Percentiles rank a stretch among this genome's conserved stretches.
Conservation (phyloP, 2,888 invertebrate genomes). For the Drosophila greeni region DNA sequence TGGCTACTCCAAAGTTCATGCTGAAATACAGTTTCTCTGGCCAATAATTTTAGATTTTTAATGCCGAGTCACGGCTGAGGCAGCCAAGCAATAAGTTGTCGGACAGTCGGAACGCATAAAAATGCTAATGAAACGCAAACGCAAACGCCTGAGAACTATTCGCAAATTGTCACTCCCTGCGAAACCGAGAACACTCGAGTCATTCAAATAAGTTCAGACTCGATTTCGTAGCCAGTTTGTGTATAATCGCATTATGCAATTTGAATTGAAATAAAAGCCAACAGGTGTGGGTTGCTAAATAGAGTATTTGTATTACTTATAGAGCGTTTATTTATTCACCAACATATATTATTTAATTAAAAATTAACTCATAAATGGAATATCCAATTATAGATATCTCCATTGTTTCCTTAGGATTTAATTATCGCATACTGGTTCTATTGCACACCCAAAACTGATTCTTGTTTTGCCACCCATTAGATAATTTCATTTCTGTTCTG, state of each 20-base stretch:
- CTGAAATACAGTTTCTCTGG: conserved; percentile 32
- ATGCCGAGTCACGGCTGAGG: conserved; percentile 58
- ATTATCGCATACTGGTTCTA: conserved; percentile 6
- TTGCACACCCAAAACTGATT: conserved; percentile 17
- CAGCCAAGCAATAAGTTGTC: conserved; percentile 38
- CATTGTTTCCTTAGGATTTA: neutral
- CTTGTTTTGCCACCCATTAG: conserved; percentile 25
- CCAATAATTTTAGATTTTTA: conserved; percentile 45
- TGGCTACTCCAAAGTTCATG: conserved; percentile 65
- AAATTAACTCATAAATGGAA: neutral
- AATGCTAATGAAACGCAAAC: conserved; percentile 55
- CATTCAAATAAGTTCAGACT: conserved; percentile 49
- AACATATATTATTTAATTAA: neutral
- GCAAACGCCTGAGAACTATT: conserved; percentile 23
- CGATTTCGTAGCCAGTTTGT: conserved; percentile 13
- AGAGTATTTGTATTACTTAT: no score
- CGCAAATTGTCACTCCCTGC: conserved; percentile 42
- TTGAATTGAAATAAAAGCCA: conserved; percentile 15
- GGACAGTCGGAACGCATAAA: conserved; percentile 44
- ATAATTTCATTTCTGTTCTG: conserved; percentile 29
- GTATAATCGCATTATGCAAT: conserved; percentile 33
- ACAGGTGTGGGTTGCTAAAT: conserved; percentile 8
- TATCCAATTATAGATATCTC: neutral
- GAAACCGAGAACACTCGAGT: conserved; percentile 27
- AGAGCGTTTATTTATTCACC: neutral